Conservation (phyloP, 2,797 vertebrate species). For the Dryobates pubescens region DNA sequence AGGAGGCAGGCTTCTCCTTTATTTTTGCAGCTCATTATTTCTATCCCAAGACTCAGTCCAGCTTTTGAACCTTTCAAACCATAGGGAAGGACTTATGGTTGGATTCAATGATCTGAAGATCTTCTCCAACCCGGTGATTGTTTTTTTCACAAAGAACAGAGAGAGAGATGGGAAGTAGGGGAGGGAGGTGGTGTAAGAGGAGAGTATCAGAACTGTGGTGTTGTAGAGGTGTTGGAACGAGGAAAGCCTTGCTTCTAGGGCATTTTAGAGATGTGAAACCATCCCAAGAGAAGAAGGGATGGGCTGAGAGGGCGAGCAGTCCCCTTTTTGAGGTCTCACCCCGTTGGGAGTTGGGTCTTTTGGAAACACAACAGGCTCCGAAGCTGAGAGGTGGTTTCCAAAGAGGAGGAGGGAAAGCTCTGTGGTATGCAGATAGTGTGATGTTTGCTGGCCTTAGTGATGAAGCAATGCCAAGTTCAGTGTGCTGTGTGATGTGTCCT, state of each 20-base stretch:
- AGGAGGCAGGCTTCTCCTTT: not conserved
- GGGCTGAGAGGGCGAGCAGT: not conserved
- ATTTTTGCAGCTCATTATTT: not conserved
- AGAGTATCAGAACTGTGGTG: not conserved
- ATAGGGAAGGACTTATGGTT: too few species aligned
- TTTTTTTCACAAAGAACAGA: not conserved
- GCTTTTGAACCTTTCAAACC: not conserved
- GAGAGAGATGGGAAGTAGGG: not conserved
- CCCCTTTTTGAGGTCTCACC: not conserved
- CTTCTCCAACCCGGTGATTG: too few species aligned
- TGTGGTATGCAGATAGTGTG: conserved; percentile 49
- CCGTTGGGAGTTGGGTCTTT: not conserved
- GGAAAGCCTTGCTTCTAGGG: not conserved
- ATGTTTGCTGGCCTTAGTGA: conserved; percentile 61
- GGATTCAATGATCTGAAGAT: too few species aligned
- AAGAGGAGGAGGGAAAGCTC: conserved; percentile 1
- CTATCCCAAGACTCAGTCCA: not conserved
- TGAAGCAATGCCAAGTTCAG: conserved; percentile 49
- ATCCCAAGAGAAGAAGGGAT: not conserved
- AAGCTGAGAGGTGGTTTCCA: conserved; percentile 6
- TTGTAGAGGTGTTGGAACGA: not conserved
- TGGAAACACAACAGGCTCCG: not conserved
- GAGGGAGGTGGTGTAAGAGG: not conserved
- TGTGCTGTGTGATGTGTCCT: conserved; percentile 63
- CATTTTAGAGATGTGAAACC: not conserved